Conservation (phyloP, 2,888 invertebrate species). For the Neelides folsomi region DNA sequence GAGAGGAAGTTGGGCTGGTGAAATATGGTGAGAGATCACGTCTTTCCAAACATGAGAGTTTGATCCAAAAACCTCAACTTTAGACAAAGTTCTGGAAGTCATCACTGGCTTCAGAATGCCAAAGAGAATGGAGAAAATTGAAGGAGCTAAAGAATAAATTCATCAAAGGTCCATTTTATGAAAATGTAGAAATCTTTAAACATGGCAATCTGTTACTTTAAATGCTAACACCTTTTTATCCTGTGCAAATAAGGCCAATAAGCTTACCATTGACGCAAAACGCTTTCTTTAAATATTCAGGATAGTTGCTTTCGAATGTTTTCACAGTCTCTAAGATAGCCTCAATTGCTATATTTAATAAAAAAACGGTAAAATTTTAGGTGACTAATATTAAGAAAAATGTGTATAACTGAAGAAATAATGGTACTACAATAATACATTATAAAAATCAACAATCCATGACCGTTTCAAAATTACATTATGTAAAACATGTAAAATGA, state of each 20-base stretch:
- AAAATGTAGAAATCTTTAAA: no score
- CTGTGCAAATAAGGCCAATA: no score
- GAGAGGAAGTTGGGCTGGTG: constrained; percentile 15
- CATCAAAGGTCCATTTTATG: no score
- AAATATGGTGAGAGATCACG: constrained; percentile 8
- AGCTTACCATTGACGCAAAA: constrained; percentile 7
- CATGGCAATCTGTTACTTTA: no score
- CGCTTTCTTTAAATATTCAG: constrained; percentile 5
- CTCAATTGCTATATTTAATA: constrained; percentile 2
- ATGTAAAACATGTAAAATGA: no score
- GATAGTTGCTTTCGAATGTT: constrained; percentile 8
- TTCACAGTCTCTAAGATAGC: neutral
- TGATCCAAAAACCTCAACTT: constrained; percentile 10
- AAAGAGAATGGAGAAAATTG: constrained; percentile 20
- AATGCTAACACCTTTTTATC: no score
- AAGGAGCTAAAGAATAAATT: constrained; percentile 15
- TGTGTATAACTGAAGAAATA: no score
- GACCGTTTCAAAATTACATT: no score
- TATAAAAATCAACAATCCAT: no score
- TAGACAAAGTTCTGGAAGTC: constrained; percentile 15
- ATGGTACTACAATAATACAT: no score
- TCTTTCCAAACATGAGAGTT: constrained; percentile 16
- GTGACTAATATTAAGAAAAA: no score
- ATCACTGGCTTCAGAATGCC: constrained; percentile 21
- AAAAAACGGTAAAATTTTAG: no score